A percentile compares a stretch with the other conserved stretches of the same genome.
Evolutionary conservation across 2,888 invertebrate species (phyloP).

Genomic region (Bombylius discolor): DNA sequence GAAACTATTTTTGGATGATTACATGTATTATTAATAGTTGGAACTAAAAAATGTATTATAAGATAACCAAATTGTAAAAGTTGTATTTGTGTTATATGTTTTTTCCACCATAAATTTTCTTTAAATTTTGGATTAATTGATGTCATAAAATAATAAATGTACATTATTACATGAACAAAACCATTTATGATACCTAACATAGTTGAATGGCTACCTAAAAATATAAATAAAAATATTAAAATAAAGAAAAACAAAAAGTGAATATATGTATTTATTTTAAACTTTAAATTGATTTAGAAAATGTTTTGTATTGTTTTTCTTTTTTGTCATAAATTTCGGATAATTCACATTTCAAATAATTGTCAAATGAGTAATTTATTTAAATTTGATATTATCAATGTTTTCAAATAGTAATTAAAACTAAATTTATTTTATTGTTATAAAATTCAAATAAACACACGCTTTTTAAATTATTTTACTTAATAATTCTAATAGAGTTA

Average conservation of each 20-base stretch:
- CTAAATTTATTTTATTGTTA: no score
- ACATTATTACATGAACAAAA: conserved; percentile 73
- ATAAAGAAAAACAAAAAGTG: not conserved
- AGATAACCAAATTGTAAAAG: conserved; percentile 35
- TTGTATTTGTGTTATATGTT: conserved; percentile 64
- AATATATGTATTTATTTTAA: no score
- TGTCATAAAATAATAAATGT: conserved; percentile 61
- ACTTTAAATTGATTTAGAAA: no score
- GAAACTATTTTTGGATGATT: not conserved
- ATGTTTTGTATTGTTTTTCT: no score
- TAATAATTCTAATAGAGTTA: no score
- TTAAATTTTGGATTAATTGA: conserved; percentile 55
- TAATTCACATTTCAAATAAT: no score
- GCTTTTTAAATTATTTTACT: no score
- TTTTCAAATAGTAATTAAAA: no score
- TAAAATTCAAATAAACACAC: no score
- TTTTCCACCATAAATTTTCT: conserved; percentile 63
- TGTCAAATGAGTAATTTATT: no score
- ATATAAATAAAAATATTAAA: not conserved
- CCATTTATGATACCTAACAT: conserved; percentile 59
- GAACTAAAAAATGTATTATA: not conserved
- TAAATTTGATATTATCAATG: no score
- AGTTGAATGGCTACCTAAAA: conserved; percentile 51
- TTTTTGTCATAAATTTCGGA: no score
- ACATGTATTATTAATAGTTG: not conserved